Evolutionary conservation across 2,113 vertebrate species (phyloP).

Genomic region (Gallinago media): DNA sequence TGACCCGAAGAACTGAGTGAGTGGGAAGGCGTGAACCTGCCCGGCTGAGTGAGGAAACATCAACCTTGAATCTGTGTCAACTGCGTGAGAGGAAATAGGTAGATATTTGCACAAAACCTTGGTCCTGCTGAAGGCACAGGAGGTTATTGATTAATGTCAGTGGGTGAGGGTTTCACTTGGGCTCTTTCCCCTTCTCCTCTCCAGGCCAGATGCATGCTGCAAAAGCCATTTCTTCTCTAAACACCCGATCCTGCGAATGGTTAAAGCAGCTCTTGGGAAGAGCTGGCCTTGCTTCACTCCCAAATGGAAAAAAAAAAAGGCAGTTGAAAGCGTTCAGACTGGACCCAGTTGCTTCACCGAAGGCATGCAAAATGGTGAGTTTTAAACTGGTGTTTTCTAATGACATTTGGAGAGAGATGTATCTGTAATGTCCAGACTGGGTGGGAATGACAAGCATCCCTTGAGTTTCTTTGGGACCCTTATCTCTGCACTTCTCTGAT

Average conservation of each 20-base stretch:
- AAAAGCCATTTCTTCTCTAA: background rate
- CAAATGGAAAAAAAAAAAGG: background rate
- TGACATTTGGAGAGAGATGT: background rate
- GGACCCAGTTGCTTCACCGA: background rate
- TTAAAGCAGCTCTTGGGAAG: background rate
- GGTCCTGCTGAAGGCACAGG: background rate
- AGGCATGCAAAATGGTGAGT: background rate
- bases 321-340: background rate
- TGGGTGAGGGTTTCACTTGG: background rate
- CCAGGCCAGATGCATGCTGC: background rate
- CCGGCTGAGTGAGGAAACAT: background rate
- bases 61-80: background rate
- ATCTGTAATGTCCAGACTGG: fast-evolving
- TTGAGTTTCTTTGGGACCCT: background rate
- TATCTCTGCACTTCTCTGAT: background rate
- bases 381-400: background rate
- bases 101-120: background rate
- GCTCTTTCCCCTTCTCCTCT: background rate
- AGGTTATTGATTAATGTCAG: background rate
- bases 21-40: background rate
- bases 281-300: background rate
- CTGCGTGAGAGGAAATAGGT: background rate
- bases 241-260: background rate
- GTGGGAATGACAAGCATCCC: background rate
- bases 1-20: background rate